phyloP scores from a whole-genome alignment of 92 coral and sea anemone genomes.

The Parazoanthus swiftii region DNA sequence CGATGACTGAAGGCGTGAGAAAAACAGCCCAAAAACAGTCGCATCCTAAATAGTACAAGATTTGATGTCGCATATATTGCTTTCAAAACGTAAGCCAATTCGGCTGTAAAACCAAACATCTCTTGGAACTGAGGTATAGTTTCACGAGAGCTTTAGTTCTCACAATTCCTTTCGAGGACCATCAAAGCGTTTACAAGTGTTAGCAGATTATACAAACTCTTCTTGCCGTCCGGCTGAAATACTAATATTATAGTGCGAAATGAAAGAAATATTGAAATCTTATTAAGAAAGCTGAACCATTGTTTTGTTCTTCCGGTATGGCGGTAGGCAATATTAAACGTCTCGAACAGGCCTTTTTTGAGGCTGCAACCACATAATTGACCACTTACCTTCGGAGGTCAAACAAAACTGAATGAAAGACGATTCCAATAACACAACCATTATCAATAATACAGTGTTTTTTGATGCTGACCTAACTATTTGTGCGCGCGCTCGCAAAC shows the following conservation, averaged over 20 bases:
- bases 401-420: neutral
- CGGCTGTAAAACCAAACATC: neutral
- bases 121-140: neutral
- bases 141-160: neutral
- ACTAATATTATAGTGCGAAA: no score
- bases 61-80: no score
- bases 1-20: neutral
- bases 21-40: neutral
- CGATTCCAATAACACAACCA: neutral
- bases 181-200: neutral
- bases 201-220: neutral
- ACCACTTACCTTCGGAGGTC: slow-evolving; percentile 13
- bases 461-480: neutral
- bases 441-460: neutral
- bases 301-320: slow-evolving; percentile 3
- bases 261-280: no score
- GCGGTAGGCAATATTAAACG: neutral
- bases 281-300: neutral
- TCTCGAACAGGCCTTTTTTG: slow-evolving; percentile 4
- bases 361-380: neutral
- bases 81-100: neutral
- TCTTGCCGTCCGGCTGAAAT: neutral
- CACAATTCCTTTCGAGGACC: neutral
- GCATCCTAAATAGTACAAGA: neutral
- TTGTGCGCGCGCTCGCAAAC: slow-evolving; percentile 7